Base-by-base conservation (phyloP, 2,888 invertebrate genomes). In the Pristionchus arcanus region DNA sequence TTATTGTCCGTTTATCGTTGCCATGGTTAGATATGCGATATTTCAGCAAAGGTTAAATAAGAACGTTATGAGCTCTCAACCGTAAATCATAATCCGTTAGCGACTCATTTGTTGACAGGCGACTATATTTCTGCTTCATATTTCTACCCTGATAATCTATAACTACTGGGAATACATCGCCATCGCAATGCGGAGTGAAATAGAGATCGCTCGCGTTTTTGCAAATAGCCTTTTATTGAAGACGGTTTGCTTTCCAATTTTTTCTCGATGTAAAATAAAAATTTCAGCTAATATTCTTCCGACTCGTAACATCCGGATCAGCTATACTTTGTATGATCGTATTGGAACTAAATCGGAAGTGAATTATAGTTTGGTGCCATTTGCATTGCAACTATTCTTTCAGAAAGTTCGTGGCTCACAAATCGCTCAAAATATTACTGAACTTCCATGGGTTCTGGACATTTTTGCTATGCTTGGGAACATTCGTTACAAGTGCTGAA, bases 361-460 rank as follows among this genome's bases (percentile, higher is more conserved):
- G 25, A 63, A 21, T 63, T 16, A 7, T 55, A 19, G 5, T 55
- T 55, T 19, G 15, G 7, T 16, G 4, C 59, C 59, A 0, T 63
- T 4, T 63, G 1, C 25, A 9, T 4, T 19, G 21, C 25, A 4
- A 25, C 7, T 63, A 3, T 55, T 55, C n/a, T 25, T 74, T 11
- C 74, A 74, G 74, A 37, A 74, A 74, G 25, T 37, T 74, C 74
- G 74, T 74, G 5, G 74, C 74, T 74, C 74, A 37, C 4, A 21
- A 74, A 74, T 37, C 74, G 37, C 25, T 74, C 34, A 74, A 74
- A 74, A 37, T 21, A 21, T 21, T 74, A 7, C 34, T 74, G 37
- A 74, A 74, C 25, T 37, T 74, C 9, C 74, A 74, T 37, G 74
- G 74, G 25, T 74, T 74, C 21, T 74, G 74, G 74, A 74, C 74